Evolutionary conservation across 92 coral and sea anemone species (phyloP), one percentile per base, ranked within the genome.

Genomic region (Zoanthus solanderi): DNA sequence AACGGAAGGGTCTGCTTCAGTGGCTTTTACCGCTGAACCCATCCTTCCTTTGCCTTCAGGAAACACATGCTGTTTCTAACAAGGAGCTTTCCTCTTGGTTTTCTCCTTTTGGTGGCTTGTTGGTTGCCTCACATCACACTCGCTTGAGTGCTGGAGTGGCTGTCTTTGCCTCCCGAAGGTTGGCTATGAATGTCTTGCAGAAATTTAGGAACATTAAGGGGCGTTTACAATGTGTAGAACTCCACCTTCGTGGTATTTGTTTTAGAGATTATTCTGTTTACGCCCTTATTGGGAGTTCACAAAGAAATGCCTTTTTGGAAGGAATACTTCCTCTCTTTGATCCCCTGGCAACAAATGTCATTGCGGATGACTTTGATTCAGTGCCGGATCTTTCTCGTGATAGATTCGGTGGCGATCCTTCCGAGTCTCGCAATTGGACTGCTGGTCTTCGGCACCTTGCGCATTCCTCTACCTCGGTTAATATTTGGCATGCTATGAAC

Each of bases 351-450:
- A 71, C 83, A 0, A 12, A 87, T 11, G 8, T 53, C 6, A 13
- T 53, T 13, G 58, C 9, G 10, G 58, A 8, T 53, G 13, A 54
- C 0, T 54, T 54, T 37, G 92, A 92, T 23, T 29, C 95, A 5
- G 97, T 92, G 0, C 78, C 90, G 3, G 90, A 94, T 15, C 86
- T 85, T 0, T 17, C 71, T 0, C 0, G 81, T 0, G 94, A 94
- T 54, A 54, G 16, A 11, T 54, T 3, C 7, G 60, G 60, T 11
- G 60, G 60, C 10, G 7, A 54, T 11, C 60, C 60, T 7, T 54
- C 60, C 0, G 16, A 3, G 3, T 11, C 0, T 7, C 0, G 0
- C 10, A 15, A 54, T 54, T 54, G 10, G 3, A 7, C 14, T 3
- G 60, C 60, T 11, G 3, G 13, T 4, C 10, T 54, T 11, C 14